Evolutionary conservation across 2,888 invertebrate species (phyloP).

Genomic region (Eupeodes latifasciatus): DNA sequence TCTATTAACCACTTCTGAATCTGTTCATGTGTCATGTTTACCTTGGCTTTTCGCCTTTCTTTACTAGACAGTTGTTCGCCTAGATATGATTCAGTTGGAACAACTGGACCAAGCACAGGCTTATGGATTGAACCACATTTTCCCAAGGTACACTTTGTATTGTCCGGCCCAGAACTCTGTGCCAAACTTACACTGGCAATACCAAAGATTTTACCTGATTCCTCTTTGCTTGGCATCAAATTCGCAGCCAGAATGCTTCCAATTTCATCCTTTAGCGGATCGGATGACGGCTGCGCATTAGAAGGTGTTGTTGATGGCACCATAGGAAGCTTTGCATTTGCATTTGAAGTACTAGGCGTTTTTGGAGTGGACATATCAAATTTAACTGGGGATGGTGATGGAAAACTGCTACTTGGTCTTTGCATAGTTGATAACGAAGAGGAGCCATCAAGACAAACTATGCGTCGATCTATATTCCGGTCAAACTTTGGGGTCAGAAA

Average conservation of each 20-base stretch:
- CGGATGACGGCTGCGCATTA: constrained; percentile 74
- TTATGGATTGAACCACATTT: constrained; percentile 84
- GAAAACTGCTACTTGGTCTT: constrained; percentile 79
- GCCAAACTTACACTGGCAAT: constrained; percentile 84
- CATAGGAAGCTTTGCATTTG: constrained; percentile 77
- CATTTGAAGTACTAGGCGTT: constrained; percentile 75
- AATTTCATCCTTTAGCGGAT: constrained; percentile 83
- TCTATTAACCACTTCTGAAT: constrained; percentile 88
- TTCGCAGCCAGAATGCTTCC: constrained; percentile 83
- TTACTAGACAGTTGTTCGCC: constrained; percentile 83
- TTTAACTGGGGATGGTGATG: constrained; percentile 80
- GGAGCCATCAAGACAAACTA: constrained; percentile 65
- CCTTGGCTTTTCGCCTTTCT: constrained; percentile 86
- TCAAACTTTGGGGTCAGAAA: constrained; percentile 84
- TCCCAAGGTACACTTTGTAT: constrained; percentile 84
- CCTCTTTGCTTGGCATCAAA: constrained; percentile 84
- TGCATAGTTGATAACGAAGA: constrained; percentile 78
- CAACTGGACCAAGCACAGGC: constrained; percentile 83
- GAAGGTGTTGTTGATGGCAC: constrained; percentile 49
- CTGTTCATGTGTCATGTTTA: constrained; percentile 89
- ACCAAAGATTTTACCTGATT: constrained; percentile 84
- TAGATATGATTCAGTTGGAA: constrained; percentile 83
- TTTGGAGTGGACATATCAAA: constrained; percentile 78
- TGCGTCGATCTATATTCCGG: constrained; percentile 78
- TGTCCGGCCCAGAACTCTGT: constrained; percentile 84